A percentile compares a stretch with the other conserved stretches of the same genome.
Evolutionary conservation across 30 jellyfish, hydroid and myxozoan species (phyloP).

Genomic region (Hydractinia echinata): DNA sequence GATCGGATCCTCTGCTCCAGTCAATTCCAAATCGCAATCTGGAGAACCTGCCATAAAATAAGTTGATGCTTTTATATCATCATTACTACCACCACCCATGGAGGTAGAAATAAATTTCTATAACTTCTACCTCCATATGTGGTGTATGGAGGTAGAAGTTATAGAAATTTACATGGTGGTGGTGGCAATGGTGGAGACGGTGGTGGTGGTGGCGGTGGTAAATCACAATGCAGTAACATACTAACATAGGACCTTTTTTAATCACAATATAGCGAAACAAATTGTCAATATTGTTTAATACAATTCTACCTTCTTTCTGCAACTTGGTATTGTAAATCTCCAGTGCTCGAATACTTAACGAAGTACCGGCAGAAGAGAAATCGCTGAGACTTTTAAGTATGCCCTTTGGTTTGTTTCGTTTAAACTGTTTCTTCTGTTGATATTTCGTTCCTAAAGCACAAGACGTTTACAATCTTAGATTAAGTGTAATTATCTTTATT

Average conservation of each 20-base stretch:
- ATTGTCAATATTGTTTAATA: background rate
- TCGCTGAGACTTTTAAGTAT: background rate
- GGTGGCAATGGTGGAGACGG: no score
- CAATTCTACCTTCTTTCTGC: conserved; percentile 15
- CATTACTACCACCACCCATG: no score
- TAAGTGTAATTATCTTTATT: background rate
- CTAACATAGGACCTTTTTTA: background rate
- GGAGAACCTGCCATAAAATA: background rate
- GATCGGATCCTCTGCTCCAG: conserved; percentile 63
- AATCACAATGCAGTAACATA: no score
- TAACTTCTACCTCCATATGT: no score
- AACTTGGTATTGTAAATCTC: conserved; percentile 5
- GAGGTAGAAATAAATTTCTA: no score
- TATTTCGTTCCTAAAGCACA: background rate
- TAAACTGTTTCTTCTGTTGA: background rate
- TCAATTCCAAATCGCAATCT: conserved; percentile 46
- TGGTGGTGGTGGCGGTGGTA: no score
- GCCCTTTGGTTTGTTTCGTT: background rate
- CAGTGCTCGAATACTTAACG: background rate
- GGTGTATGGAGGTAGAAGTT: no score
- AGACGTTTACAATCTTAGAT: background rate
- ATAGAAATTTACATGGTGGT: no score
- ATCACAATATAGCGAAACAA: background rate
- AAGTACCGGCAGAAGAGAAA: background rate
- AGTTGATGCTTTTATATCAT: background rate